Base-by-base conservation (phyloP, 2,888 invertebrate genomes). In the Apotomis betuletana region DNA sequence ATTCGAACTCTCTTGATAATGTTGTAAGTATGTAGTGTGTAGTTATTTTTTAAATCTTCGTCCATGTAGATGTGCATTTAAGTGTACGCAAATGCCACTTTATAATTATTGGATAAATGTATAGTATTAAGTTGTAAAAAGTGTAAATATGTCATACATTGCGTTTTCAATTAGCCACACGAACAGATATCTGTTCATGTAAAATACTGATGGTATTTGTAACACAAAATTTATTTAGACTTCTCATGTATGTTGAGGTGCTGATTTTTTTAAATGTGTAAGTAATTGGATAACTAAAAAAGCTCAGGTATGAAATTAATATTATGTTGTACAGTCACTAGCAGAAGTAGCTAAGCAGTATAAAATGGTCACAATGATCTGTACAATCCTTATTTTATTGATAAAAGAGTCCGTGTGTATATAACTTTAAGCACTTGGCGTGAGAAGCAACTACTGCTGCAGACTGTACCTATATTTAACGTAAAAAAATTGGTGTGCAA, bases 81-180 rank as follows among this genome's bases (percentile, higher is more conserved):
- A 41, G 41, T 41, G 41, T 41, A 41, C 41, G 6, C 49, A 0
- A 49, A 41, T 4, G 6, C 49, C 3, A 49, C 49, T 49, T 9
- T 49, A 49, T 8, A 10, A 49, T 10, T 49, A 10, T 44, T 44
- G 44, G 1, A 9, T 49, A 49, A 10, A 49, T 38, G n/a, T n/a
- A 9, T 36, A 5, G 4, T n/a, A 55, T 44, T 55, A 57, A 65
- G 36, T 57, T 65, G 65, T 65, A 46, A 44, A 65, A 36, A 65
- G 57, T 65, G 65, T 65, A 65, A 57, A 65, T 64, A 64, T 1
- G 27, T n/a, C 12, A 27, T 64, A 64, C 44, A 44, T 27, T 38
- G 44, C 57, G 41, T 55, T 15, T 41, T 64, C 12, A 64, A 12
- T 63, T 52, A 36, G 52, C 9, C 54, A 44, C 55, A 55, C 15